These are phyloP conservation scores for Cephus sareptanus DNA, from an alignment of 2,888 invertebrate genomes.

Conservation along the genomic window DNA sequence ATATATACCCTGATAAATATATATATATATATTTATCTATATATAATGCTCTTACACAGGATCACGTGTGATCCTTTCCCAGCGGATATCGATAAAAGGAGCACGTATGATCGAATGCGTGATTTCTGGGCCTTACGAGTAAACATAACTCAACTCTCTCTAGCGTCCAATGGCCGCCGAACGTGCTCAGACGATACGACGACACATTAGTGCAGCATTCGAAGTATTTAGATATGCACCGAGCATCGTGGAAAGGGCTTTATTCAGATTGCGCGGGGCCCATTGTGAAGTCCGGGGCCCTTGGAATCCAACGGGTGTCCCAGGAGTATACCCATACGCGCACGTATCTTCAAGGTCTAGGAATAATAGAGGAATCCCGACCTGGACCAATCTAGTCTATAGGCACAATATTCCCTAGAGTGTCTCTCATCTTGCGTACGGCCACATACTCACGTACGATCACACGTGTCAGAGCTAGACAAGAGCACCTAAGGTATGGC, in stretches of 20 bases:
- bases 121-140: not conserved
- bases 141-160: not conserved
- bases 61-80: not conserved
- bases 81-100: not conserved
- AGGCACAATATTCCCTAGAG: not conserved
- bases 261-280: constrained; percentile 26
- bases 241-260: constrained; percentile 8
- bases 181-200: constrained; percentile 43
- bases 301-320: not conserved
- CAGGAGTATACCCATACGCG: not conserved
- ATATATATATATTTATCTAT: too few species aligned
- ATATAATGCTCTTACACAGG: not conserved
- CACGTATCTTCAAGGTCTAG: constrained; percentile 20
- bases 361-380: constrained; percentile 34
- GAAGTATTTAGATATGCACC: constrained; percentile 38
- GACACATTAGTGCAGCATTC: constrained; percentile 44
- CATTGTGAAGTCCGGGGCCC: constrained; percentile 20
- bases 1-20: not conserved
- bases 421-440: not conserved
- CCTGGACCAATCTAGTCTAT: constrained; percentile 44
- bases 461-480: not conserved
- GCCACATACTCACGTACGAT: not conserved
- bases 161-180: constrained; percentile 13
- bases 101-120: not conserved
- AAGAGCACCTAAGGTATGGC: not conserved